These are phyloP conservation scores for Diachasmimorpha longicaudata DNA, from an alignment of 1,140 invertebrate species.

Conservation along the genomic window DNA sequence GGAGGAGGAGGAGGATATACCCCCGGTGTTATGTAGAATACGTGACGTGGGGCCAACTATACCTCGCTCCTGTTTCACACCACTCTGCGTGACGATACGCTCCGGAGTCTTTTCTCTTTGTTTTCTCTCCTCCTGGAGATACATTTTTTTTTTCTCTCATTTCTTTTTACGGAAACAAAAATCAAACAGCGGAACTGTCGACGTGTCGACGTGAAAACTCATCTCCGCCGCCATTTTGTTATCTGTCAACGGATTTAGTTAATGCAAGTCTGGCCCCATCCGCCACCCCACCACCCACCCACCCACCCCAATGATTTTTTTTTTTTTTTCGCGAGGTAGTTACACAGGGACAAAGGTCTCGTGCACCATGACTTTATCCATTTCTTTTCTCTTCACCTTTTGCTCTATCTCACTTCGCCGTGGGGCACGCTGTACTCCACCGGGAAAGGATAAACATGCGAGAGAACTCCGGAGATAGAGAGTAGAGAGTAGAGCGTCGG, in stretches of 20 bases:
- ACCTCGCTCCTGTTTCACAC: conserved; percentile 20
- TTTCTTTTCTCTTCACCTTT: neutral
- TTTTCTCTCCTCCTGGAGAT: neutral
- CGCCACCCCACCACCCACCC: neutral
- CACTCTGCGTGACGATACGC: conserved; percentile 20
- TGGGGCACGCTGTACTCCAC: neutral
- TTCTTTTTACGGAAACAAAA: conserved; percentile 25
- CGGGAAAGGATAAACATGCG: neutral
- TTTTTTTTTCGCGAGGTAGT: too few relatives aligned
- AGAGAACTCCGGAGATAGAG: neutral
- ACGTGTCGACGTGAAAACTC: conserved; percentile 11
- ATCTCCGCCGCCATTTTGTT: conserved; percentile 11
- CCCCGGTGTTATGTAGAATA: conserved; percentile 32
- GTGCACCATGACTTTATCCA: neutral
- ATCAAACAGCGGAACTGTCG: conserved; percentile 6
- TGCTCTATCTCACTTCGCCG: neutral
- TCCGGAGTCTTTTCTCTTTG: conserved; percentile 8
- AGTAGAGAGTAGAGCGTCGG: conserved; percentile 26
- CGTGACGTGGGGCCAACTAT: conserved; percentile 35
- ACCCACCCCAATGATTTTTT: neutral
- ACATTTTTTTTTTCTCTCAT: conserved; percentile 8
- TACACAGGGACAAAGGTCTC: neutral
- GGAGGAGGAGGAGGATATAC: neutral
- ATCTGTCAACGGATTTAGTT: conserved; percentile 9
- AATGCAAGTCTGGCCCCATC: neutral